Base-by-base conservation (phyloP, 2,797 vertebrate genomes). In the Poecilia wingei region DNA sequence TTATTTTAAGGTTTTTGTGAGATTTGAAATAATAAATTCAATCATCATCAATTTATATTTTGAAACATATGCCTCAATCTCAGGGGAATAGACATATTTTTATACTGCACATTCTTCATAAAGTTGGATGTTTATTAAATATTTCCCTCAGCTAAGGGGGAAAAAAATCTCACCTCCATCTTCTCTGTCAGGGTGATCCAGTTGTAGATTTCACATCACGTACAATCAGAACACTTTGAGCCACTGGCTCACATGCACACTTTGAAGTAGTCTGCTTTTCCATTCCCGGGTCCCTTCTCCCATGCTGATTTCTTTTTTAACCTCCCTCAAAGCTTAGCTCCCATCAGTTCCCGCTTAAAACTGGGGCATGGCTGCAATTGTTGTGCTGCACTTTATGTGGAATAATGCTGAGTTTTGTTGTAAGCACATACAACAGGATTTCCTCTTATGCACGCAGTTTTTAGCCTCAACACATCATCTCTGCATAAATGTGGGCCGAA, bases 201-300 rank as follows among this genome's bases (percentile, higher is more conserved):
- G 87, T 87, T 87, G 91, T 78, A 91, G 93, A 91, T 92, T 92
- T 90, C 91, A 79, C 77, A 59, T 93, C 88, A 91, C 84, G 86
- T 92, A 90, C 87, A 72, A 84, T 91, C 87, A 84, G 89, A 86
- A 71, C 51, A 84, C 89, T 91, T 87, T 89, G 85, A 94, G 92
- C 87, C 89, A 88, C 88, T 78, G 89, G 87, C 92, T 94, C 85
- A 86, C 86, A 75, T 85, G 87, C 85, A 59, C 33, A 80, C 87
- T 93, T 92, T 92, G 92, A 94, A 89, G 91, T 92, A 77, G 76
- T 88, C 91, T 86, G 79, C 89, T 87, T 88, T 89, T 86, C 82
- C 76, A 76, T 82, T 91, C 79, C 74, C 68, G 81, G 68, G 82
- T 91, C 80, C 82, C 72, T 72, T 90, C 83, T 93, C 89, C 84